Base-by-base conservation (phyloP, 2,113 vertebrate genomes). In the Sander lucioperca region DNA sequence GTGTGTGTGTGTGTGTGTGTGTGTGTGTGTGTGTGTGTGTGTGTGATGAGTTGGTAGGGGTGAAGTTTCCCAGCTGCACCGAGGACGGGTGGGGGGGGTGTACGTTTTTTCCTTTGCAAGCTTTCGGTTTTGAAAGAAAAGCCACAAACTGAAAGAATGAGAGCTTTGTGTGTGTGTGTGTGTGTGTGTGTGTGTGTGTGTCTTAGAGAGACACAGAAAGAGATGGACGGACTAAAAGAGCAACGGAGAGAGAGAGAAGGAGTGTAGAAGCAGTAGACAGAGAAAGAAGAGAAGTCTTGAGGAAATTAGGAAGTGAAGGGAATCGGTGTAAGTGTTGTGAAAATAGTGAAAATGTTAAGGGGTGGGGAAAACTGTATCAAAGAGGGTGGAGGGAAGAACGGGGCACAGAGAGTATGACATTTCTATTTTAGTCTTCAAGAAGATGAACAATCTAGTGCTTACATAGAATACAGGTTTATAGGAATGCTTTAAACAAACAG, bases 121-220 rank as follows among this genome's bases (percentile, higher is more conserved):
- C 86, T 88, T 83, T 92, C 83, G 84, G 89, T 92, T 92, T 86
- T 85, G 83, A 94, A 93, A 91, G 88, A 90, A 90, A 93, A 93
- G 90, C 83, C 87, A 85, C 92, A 91, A 84, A 89, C 80, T 88
- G 84, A 93, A 90, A 94, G 93, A 95, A 94, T 91, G 89, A 93
- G 85, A 85, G 88, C 94, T 95, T 94, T 95, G 91, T 95, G 39
- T 88, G 90, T 84, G n/a, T n/a, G n/a, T n/a, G 77, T 77, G 61
- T 80, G 73, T 70, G 77, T 77, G 61, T 80, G 73, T 70, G n/a
- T 95, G 91, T 95, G 39, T 88, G 77, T 77, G 61, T 80, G 73
- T 70, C 36, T 71, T 78, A 33, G 74, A 47, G 47, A 47, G 61
- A 56, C 61, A 57, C n/a, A 27, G 73, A 43, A 16, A 77, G 64